Percentiles rank a stretch among this genome's conserved stretches.
phyloP scores from a whole-genome alignment of 35 echinoderm and acorn worm species.

The Lytechinus pictus region DNA sequence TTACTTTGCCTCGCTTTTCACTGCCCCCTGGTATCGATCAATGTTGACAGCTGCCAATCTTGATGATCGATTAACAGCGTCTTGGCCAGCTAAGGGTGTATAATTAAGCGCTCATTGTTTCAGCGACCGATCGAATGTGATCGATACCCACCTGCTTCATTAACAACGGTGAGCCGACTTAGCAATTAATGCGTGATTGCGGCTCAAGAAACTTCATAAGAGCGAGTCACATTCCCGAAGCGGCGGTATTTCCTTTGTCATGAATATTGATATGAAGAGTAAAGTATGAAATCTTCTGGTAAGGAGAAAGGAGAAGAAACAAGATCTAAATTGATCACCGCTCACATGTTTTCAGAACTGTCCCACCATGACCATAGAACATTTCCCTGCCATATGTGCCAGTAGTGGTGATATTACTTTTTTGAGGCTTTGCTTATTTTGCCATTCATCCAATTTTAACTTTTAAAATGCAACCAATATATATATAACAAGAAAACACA shows the following conservation, averaged over 20 bases:
- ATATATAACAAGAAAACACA: no score
- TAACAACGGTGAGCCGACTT: slow-evolving; percentile 40
- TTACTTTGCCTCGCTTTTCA: slow-evolving; percentile 10
- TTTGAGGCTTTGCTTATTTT: no score
- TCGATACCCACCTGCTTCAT: slow-evolving; percentile 41
- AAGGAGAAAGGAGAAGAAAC: not conserved
- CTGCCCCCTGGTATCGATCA: slow-evolving; percentile 47
- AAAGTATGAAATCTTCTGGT: not conserved
- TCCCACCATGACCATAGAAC: no score
- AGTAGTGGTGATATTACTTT: no score
- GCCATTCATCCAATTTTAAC: no score
- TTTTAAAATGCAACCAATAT: no score
- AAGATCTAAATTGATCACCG: not conserved
- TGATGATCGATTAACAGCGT: slow-evolving; percentile 47
- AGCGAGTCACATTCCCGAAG: not conserved
- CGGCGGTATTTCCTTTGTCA: not conserved
- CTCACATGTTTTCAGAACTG: no score
- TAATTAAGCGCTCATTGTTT: slow-evolving; percentile 58
- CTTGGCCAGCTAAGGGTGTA: slow-evolving; percentile 28
- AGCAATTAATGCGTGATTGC: slow-evolving; percentile 15
- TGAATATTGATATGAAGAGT: not conserved
- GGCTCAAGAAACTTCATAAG: not conserved
- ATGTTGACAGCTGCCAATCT: slow-evolving; percentile 53
- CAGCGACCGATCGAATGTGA: slow-evolving; percentile 22
- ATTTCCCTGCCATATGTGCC: no score